Base-by-base conservation (phyloP, 2,113 vertebrate species). In the Ramphastos sulfuratus region DNA sequence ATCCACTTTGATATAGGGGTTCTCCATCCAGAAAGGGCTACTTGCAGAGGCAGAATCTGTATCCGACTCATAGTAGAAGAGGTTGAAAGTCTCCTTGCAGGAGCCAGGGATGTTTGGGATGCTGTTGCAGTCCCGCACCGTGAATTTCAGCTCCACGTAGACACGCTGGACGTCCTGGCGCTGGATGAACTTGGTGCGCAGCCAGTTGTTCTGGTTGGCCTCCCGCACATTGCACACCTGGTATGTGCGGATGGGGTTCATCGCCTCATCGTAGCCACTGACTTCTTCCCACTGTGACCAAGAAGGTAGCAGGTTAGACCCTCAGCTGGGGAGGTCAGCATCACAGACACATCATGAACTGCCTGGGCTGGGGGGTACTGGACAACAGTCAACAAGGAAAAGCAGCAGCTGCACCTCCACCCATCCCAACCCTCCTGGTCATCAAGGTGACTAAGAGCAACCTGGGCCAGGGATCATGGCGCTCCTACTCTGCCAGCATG, bases 21-120 rank as follows among this genome's bases (percentile, higher is more conserved):
- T 99, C 97, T 99, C 99, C 99, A 99, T 99, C 99, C 99, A 99
- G 97, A 99, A 99, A 23, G 99, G 99, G 72, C 98, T 99, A 67
- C 98, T 99, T 54, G 98, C 98, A 5, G 99, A 99, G 85, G 99
- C 99, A 33, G 99, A 98, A 72, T 99, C 99, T 0, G 98, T 98
- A 96, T 99, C 99, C 0, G 99, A 99, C 92, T 99, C 99, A 0
- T 99, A 99, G 96, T 99, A 99, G 97, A 99, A 99, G 86, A 99
- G 98, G 97, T 99, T 99, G 98, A 99, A 99, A 87, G 99, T 99
- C 97, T 99, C 99, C 97, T 99, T 99, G 98, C 99, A 99, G 95
- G 99, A 99, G 79, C 99, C 99, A 0, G 99, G 99, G 95, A 99
- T 99, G 95, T 99, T 99, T 66, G 99, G 99, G 95, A 99, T 99